Conservation (phyloP, 1,140 invertebrate genomes). For the Brachionus calyciflorus region DNA sequence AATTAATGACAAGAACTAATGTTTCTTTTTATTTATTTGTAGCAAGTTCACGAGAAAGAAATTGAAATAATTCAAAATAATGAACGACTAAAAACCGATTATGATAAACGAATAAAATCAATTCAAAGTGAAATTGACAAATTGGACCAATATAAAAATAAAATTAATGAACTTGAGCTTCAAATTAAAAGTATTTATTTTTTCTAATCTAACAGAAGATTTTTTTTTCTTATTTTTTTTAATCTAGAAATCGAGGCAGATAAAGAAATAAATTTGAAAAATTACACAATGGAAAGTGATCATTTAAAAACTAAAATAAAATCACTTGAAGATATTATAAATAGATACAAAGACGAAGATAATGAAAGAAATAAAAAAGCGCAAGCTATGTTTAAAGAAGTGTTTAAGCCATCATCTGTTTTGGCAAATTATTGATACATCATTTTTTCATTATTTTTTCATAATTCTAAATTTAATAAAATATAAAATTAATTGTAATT, state of each 20-base stretch:
- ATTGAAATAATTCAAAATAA: conserved; percentile 4
- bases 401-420: conserved; percentile 41
- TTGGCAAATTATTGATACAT: background rate
- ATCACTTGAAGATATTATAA: conserved; percentile 12
- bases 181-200: conserved; percentile 20
- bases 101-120: conserved; percentile 3
- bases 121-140: conserved; percentile 43
- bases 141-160: conserved; percentile 10
- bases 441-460: background rate
- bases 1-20: too few species aligned
- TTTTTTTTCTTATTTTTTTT: background rate
- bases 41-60: conserved; percentile 34
- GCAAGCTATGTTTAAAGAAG: conserved; percentile 32
- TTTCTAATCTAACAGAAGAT: background rate
- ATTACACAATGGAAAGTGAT: conserved; percentile 15
- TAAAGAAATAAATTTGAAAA: conserved; percentile 40
- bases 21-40: background rate
- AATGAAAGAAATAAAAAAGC: conserved; percentile 31
- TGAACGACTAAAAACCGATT: conserved; percentile 38
- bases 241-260: background rate
- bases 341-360: conserved; percentile 36
- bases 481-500: too few species aligned
- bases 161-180: conserved; percentile 2
- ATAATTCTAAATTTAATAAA: too few species aligned
- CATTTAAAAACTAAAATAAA: conserved; percentile 31